phyloP scores from a whole-genome alignment of 2,797 vertebrate genomes.

The Cryptoprocta ferox region DNA sequence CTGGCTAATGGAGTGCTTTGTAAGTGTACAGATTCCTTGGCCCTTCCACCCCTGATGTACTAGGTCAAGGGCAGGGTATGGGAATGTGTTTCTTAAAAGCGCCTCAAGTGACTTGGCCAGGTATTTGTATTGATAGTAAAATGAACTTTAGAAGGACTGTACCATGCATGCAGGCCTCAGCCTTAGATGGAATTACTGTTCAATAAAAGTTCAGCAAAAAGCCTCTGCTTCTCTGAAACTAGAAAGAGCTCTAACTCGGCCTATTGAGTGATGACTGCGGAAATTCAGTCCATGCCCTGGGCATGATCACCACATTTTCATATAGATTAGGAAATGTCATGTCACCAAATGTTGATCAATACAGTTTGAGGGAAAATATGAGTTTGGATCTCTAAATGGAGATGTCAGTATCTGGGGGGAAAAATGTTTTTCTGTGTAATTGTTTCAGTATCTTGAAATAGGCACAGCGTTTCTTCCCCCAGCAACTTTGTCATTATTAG shows the following conservation, averaged over 20 bases:
- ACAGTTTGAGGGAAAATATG: not conserved
- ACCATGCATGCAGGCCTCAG: not conserved
- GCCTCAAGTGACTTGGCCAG: not conserved
- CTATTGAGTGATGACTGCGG: not conserved
- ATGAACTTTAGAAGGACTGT: not conserved
- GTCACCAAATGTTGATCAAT: not conserved
- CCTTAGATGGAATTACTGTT: not conserved
- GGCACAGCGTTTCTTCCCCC: not conserved
- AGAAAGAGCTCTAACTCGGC: not conserved
- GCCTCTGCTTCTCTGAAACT: not conserved
- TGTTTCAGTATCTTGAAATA: conserved; percentile 34
- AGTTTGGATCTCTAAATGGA: not conserved
- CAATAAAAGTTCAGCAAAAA: not conserved
- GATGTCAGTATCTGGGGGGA: not conserved
- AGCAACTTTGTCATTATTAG: not conserved
- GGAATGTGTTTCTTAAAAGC: not conserved
- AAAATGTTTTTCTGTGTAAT: not conserved
- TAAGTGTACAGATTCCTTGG: not conserved
- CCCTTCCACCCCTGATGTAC: not conserved
- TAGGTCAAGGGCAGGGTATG: not conserved
- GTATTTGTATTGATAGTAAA: not conserved
- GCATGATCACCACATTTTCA: not conserved
- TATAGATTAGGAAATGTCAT: not conserved
- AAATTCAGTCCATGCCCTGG: not conserved
- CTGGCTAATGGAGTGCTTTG: not conserved